Evolutionary conservation across 2,888 invertebrate species (phyloP), one percentile per base, ranked within the genome.

Genomic region (Arge pagana): DNA sequence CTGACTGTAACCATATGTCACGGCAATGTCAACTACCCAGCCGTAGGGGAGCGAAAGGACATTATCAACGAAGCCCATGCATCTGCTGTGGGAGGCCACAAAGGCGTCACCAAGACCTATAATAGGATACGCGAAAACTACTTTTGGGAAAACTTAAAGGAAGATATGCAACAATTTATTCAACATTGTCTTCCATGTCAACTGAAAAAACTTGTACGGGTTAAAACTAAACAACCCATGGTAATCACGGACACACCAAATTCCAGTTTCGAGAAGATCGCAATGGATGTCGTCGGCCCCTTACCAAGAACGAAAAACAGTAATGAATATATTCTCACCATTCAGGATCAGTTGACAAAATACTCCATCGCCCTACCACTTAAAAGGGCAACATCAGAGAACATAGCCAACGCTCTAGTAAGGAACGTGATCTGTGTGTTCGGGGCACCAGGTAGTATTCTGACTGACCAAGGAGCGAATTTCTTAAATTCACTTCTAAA

Each of bases 151-250:
- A 35, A 45, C 15, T 18, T 51, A 28, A 45, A 51, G 6, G 3
- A 5, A 21, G 54, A 54, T 2, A 43, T 55, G 4, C 53, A 57
- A 35, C 11, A 33, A 6, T 52, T n/a, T n/a, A n/a, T 55, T 4
- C 26, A 7, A n/a, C 19, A 36, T 7, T 58, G 56, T 24, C 15
- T 30, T 7, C 11, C 23, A 2, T 58, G 58, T 6, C 54, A 56
- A 13, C 4, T 41, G 1, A 52, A 53, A 3, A 56, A 55, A 30
- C 18, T 58, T 3, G 41, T 50, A 4, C 11, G 49, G 2, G 24
- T 51, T 11, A 59, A 59, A 24, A 56, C 54, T 0, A 36, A 7
- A 11, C 50, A 56, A 43, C 58, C 58, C 0, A 54, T 58, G 54
- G 13, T 52, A 0, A 49, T 58, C 1, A 56, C 56, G 0, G 55